Evolutionary conservation across 1,140 invertebrate species (phyloP), one percentile per base, ranked within the genome.

Genomic region (Doryteuthis pealeii): DNA sequence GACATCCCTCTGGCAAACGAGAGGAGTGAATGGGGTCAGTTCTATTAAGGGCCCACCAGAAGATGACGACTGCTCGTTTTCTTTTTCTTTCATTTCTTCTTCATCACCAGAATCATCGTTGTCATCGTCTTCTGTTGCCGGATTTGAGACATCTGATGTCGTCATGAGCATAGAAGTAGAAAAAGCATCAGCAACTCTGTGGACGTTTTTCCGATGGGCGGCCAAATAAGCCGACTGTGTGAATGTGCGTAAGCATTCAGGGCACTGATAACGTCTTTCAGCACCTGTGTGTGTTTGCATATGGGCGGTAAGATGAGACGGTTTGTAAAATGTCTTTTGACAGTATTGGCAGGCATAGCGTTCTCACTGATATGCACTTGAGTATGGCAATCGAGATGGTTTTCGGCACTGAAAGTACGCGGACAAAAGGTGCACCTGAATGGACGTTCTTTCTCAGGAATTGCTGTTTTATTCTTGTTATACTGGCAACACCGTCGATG

Each of bases 251-350:
- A 22, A 49, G 45, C 74, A 75, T 54, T 70, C 54, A 49, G 70
- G 67, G 72, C 73, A 76, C 45, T 73, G 35, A 67, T 72, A 77
- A 45, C 70, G 70, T 49, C n/a, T n/a, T n/a, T 79, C 75, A 15
- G 58, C 65, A 30, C 62, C 62, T 15, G 62, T 75, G 72, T 76
- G 72, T 58, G 70, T 69, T 49, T 58, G 70, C 73, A 70, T 71
- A 45, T 80, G 76, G 40, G 76, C 43, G n/a, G 33, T 72, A 6
- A 74, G 67, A n/a, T 49, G 45, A 1, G 45, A n/a, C n/a, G n/a
- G n/a, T n/a, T n/a, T n/a, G n/a, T n/a, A n/a, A n/a, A n/a, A n/a
- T n/a, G n/a, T n/a, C 45, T 49, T 49, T 49, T 49, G 12, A 49
- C 45, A 49, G 45, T 15, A 49, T 12, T 49, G 12, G 22, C 45